A percentile compares a stretch with the other conserved stretches of the same genome.
phyloP scores from a whole-genome alignment of 2,888 invertebrate species.

The Nemapogon koenigi region DNA sequence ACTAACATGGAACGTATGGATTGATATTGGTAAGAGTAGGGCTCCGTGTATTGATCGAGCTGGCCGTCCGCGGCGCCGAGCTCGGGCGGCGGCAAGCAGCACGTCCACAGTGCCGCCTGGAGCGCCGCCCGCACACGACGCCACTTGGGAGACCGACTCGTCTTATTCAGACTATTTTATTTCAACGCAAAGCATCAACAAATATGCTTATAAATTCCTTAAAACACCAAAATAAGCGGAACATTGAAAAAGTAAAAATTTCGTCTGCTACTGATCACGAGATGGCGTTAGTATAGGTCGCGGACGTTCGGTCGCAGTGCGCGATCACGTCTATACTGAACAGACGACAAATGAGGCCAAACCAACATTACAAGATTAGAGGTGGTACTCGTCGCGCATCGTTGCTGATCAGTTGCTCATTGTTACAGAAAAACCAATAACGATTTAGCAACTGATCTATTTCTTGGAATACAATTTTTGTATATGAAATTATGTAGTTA shows the following conservation, averaged over 20 bases:
- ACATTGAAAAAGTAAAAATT: background rate
- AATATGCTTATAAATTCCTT: background rate
- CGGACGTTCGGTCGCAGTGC: slow-evolving; percentile 1
- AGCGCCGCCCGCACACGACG: slow-evolving; percentile 37
- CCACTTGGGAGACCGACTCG: slow-evolving; percentile 21
- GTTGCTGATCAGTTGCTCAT: no score
- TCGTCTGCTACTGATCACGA: slow-evolving; percentile 5
- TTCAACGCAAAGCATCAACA: background rate
- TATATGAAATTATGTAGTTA: no score
- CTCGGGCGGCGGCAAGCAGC: slow-evolving; percentile 47
- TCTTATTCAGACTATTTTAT: background rate
- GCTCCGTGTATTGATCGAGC: slow-evolving; percentile 37
- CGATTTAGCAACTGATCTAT: no score
- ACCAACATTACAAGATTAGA: background rate
- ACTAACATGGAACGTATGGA: no score
- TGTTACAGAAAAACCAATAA: no score
- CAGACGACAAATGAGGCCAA: background rate
- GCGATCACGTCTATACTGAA: slow-evolving; percentile 4
- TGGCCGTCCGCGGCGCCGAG: slow-evolving; percentile 26
- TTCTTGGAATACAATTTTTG: no score
- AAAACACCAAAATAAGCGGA: background rate
- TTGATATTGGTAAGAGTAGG: slow-evolving; percentile 25
- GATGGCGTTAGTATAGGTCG: slow-evolving; percentile 6
- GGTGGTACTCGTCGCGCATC: slow-evolving; percentile 1
- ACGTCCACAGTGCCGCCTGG: slow-evolving; percentile 41